Evolutionary conservation across 1,140 invertebrate species (phyloP).

Genomic region (Campoletis sonorensis): DNA sequence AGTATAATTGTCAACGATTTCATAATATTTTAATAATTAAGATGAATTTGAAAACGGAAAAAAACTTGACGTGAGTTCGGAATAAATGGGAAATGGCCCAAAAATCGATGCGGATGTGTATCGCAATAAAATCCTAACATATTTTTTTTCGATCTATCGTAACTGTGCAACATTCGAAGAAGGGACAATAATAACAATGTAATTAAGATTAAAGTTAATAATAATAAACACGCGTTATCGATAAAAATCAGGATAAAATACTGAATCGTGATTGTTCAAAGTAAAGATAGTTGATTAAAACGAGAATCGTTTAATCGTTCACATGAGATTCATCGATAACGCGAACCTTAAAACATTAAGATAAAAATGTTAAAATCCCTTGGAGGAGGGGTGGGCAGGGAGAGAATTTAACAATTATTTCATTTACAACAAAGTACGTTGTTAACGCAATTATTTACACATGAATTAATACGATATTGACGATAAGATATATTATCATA

Average conservation of each 20-base stretch:
- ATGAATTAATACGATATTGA: constrained; percentile 14
- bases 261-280: constrained; percentile 23
- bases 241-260: constrained; percentile 28
- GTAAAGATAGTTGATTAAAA: not conserved
- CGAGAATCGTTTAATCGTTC: not conserved
- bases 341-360: not conserved
- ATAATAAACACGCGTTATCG: constrained; percentile 7
- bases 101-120: too few relatives aligned
- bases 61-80: too few relatives aligned
- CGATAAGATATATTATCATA: not conserved
- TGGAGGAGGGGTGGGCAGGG: not conserved
- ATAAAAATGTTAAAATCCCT: not conserved
- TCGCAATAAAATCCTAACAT: too few relatives aligned
- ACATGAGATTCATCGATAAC: not conserved
- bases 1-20: too few relatives aligned
- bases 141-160: too few relatives aligned
- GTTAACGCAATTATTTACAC: constrained; percentile 38
- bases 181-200: not conserved
- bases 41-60: too few relatives aligned
- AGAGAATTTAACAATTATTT: not conserved
- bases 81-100: too few relatives aligned
- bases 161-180: not conserved
- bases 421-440: constrained; percentile 15
- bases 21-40: too few relatives aligned
- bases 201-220: not conserved